These are phyloP conservation scores for Pyrocephalus nanus DNA, from an alignment of 2,797 vertebrate genomes.

Conservation along the genomic window DNA sequence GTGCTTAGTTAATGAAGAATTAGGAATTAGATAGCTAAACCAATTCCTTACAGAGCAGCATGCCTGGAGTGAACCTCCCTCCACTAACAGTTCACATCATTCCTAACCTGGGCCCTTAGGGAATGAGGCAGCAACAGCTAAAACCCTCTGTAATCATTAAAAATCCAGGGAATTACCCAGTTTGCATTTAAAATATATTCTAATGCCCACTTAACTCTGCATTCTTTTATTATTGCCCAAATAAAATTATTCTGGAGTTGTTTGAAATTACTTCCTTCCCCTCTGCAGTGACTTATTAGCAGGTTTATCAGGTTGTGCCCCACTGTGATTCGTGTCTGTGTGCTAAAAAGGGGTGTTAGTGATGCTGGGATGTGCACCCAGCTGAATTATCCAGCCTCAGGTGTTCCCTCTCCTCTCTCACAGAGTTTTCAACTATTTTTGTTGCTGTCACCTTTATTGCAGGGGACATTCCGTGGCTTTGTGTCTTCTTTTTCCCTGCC, in stretches of 20 bases:
- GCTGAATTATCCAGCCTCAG: neutral
- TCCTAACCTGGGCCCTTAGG: neutral
- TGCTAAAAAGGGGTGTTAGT: neutral
- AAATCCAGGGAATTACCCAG: neutral
- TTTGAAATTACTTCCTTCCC: neutral
- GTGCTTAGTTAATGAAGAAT: neutral
- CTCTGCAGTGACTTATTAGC: neutral
- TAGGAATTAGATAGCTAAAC: neutral
- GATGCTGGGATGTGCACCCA: neutral
- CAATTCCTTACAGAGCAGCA: neutral
- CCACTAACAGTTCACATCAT: accelerated
- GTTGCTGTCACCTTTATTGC: neutral
- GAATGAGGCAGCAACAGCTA: neutral
- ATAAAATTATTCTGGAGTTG: neutral
- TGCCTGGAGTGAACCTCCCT: neutral
- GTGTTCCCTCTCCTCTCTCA: neutral
- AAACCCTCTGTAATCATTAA: neutral
- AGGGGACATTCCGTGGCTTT: neutral
- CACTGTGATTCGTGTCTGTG: neutral
- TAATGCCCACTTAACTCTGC: neutral
- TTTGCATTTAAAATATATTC: neutral
- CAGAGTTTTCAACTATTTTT: neutral
- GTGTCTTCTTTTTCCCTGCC: neutral
- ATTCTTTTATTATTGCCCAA: neutral
- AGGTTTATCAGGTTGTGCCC: neutral